Evolutionary conservation across 1,140 invertebrate genomes (phyloP).

Genomic region (Bombus fervidus): DNA sequence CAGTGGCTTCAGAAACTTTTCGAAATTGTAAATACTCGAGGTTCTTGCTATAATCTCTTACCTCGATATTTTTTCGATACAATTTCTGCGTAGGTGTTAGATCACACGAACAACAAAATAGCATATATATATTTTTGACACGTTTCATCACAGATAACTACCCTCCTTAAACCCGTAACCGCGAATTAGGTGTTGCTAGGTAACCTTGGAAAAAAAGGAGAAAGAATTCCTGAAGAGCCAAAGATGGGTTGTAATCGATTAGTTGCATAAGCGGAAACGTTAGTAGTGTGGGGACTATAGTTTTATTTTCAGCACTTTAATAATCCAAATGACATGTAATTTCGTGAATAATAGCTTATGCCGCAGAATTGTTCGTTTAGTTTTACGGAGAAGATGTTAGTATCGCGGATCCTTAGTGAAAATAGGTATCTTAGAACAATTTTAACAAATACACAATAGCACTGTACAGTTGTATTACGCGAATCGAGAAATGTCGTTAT

Average conservation of each 20-base stretch:
- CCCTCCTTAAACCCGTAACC: not conserved
- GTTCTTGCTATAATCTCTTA: not conserved
- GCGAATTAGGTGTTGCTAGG: not conserved
- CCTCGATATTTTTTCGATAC: not conserved
- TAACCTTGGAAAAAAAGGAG: not conserved
- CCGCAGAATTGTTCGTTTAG: not conserved
- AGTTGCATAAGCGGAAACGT: not conserved
- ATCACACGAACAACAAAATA: not conserved
- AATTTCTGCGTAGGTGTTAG: not conserved
- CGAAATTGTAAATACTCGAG: not conserved
- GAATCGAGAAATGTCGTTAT: not conserved
- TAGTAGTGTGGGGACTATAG: not conserved
- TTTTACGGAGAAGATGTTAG: not conserved
- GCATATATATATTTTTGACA: not conserved
- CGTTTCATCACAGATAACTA: not conserved
- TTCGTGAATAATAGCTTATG: not conserved
- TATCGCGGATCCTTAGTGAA: not conserved
- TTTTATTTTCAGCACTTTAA: not conserved
- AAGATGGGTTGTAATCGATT: slow-evolving; percentile 19
- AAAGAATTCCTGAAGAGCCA: not conserved
- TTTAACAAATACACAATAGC: not conserved
- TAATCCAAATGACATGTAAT: no score
- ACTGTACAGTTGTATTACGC: slow-evolving; percentile 14
- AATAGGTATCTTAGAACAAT: not conserved
- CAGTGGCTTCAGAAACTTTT: not conserved